Conservation (phyloP, 2,797 vertebrate genomes). For the Lepilemur septentrionalis region DNA sequence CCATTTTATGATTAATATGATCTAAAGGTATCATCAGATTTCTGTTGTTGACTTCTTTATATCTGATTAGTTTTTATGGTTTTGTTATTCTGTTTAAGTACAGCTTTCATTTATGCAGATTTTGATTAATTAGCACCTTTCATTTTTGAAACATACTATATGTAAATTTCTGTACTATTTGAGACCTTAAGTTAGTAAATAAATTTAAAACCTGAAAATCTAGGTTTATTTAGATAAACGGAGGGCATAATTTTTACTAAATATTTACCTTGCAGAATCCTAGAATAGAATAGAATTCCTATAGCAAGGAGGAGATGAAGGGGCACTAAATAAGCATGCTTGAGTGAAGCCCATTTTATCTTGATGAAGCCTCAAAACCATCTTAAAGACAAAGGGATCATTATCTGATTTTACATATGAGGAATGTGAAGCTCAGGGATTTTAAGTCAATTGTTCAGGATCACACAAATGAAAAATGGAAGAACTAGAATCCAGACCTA, state of each 20-base stretch:
- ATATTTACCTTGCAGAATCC: neutral
- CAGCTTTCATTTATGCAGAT: neutral
- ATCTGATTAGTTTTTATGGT: neutral
- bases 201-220: slow-evolving; percentile 14
- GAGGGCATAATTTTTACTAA: neutral
- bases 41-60: neutral
- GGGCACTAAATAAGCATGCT: neutral
- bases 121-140: slow-evolving; percentile 12
- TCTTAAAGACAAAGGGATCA: neutral
- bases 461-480: neutral
- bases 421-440: neutral
- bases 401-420: neutral
- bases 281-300: neutral
- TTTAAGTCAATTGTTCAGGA: neutral
- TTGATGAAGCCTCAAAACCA: neutral
- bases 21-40: neutral
- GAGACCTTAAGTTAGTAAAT: slow-evolving; percentile 20
- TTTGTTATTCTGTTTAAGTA: neutral
- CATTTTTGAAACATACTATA: neutral
- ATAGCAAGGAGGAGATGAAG: neutral
- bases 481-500: neutral
- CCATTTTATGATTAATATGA: neutral
- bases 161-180: neutral
- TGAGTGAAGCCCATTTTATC: neutral
- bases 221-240: slow-evolving; percentile 12